These are phyloP conservation scores for Tetramorium alpestre DNA, from an alignment of 1,140 invertebrate genomes.

Conservation along the genomic window DNA sequence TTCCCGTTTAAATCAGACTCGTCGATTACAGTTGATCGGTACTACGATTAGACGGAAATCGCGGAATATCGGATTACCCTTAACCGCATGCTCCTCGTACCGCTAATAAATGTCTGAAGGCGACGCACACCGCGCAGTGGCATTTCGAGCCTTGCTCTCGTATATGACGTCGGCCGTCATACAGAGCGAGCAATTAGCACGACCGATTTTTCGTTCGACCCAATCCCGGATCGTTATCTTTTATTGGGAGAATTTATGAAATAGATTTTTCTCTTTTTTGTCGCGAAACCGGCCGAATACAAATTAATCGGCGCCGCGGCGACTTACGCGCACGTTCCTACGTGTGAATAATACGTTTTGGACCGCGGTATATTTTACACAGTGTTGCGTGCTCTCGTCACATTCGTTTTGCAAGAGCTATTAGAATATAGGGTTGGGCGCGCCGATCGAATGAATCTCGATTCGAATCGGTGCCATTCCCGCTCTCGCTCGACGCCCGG, in stretches of 20 bases:
- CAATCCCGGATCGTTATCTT: neutral
- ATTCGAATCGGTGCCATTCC: conserved; percentile 48
- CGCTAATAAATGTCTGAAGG: conserved; percentile 9
- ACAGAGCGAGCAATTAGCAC: neutral
- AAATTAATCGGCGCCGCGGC: neutral
- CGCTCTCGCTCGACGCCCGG: neutral
- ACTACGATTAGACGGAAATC: conserved; percentile 43
- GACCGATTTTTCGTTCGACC: neutral
- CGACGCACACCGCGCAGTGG: neutral
- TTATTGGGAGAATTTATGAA: neutral
- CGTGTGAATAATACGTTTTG: conserved; percentile 26
- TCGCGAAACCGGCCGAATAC: neutral
- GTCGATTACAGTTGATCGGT: conserved; percentile 37
- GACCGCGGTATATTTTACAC: conserved; percentile 17
- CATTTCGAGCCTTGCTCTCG: neutral
- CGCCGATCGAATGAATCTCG: conserved; percentile 60
- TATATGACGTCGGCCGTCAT: conserved; percentile 7
- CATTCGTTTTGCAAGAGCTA: conserved; percentile 38
- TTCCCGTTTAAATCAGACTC: conserved; percentile 55
- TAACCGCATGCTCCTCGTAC: neutral
- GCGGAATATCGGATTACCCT: conserved; percentile 52
- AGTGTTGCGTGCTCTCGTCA: conserved; percentile 40
- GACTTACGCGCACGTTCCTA: neutral
- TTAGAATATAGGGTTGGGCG: conserved; percentile 35
- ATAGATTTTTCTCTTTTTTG: neutral